phyloP scores from a whole-genome alignment of 2,888 invertebrate species.

The Xiphydria camelus region DNA sequence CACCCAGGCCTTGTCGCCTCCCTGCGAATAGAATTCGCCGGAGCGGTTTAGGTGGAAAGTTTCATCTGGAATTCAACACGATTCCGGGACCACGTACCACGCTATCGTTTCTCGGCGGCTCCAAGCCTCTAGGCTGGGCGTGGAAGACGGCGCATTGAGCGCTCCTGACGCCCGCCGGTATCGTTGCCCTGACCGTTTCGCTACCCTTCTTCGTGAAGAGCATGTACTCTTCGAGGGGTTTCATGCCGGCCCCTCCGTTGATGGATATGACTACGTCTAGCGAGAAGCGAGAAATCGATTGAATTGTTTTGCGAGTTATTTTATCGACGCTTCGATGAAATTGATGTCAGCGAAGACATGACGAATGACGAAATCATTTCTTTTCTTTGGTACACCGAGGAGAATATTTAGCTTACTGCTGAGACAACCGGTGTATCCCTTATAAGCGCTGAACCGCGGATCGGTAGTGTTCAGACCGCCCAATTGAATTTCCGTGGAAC shows the following conservation, averaged over 20 bases:
- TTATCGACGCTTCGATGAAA: neutral
- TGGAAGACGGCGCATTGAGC: constrained; percentile 82
- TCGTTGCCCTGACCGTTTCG: constrained; percentile 84
- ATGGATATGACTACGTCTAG: constrained; percentile 85
- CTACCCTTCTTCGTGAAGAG: constrained; percentile 83
- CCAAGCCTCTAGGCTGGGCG: constrained; percentile 48
- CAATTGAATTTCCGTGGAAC: constrained; percentile 82
- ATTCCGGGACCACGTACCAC: constrained; percentile 44
- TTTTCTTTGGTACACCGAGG: no score
- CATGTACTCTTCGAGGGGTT: constrained; percentile 90
- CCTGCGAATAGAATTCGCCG: constrained; percentile 58
- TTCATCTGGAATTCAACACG: neutral
- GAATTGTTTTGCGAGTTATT: neutral
- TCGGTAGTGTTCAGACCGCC: constrained; percentile 86
- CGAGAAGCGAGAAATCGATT: constrained; percentile 24
- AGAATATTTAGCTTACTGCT: constrained; percentile 71
- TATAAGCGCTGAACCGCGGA: constrained; percentile 78
- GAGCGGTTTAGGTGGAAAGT: neutral
- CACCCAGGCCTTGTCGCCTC: constrained; percentile 79
- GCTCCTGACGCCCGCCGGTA: constrained; percentile 82
- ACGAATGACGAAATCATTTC: neutral
- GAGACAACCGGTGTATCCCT: constrained; percentile 86
- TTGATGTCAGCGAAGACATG: neutral
- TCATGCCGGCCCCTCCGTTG: constrained; percentile 72
- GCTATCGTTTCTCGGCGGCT: constrained; percentile 59